These are phyloP conservation scores for Acheta domesticus DNA, from an alignment of 2,888 invertebrate species.

Conservation along the genomic window DNA sequence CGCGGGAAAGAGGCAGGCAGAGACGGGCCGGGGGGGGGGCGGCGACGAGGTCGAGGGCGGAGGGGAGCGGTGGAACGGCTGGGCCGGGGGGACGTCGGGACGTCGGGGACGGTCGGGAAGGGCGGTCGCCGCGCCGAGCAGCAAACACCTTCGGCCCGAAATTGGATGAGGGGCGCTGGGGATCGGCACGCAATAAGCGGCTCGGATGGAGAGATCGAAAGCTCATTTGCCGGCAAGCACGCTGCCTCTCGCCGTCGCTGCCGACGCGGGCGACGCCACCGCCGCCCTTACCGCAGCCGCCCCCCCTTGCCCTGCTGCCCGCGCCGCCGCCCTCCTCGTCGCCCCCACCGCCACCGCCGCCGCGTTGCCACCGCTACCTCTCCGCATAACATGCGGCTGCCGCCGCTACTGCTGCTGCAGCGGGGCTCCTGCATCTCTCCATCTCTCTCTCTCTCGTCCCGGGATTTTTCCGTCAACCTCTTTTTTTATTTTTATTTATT, in stretches of 20 bases:
- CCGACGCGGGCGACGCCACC: not conserved
- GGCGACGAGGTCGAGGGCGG: too few relatives aligned
- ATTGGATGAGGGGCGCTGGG: conserved; percentile 11
- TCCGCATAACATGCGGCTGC: too few relatives aligned
- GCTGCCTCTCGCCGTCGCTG: not conserved
- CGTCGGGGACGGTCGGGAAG: too few relatives aligned
- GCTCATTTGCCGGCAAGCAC: conserved; percentile 10
- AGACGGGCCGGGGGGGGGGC: not conserved
- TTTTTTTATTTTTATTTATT: not conserved
- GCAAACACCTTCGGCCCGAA: conserved; percentile 18
- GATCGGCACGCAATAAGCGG: conserved; percentile 18
- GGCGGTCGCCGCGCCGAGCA: not conserved
- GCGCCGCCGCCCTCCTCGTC: not conserved
- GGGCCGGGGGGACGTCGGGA: too few relatives aligned
- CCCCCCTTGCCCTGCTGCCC: not conserved
- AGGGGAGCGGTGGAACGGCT: too few relatives aligned
- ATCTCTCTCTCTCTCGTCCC: not conserved
- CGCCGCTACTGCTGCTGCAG: not conserved
- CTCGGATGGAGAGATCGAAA: conserved; percentile 10
- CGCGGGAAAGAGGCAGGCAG: not conserved
- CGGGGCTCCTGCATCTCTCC: not conserved
- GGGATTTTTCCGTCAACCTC: not conserved
- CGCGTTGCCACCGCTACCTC: not conserved
- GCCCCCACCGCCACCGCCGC: not conserved
- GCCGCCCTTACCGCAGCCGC: not conserved